phyloP scores from a whole-genome alignment of 1,140 invertebrate genomes.

The Galleria mellonella region DNA sequence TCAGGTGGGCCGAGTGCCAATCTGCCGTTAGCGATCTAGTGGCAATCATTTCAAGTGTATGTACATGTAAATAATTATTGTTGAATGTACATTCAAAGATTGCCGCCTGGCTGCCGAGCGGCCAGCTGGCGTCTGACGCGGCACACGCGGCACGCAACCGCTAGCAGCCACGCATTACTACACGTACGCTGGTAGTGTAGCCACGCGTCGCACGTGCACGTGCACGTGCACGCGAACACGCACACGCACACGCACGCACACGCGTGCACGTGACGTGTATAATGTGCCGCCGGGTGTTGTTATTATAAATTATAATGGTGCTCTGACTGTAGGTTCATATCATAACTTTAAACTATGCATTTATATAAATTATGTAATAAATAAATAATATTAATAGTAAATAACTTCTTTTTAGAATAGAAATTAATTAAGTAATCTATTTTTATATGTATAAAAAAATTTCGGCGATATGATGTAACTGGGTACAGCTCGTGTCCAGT shows the following conservation, averaged over 20 bases:
- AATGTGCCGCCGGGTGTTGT: conserved; percentile 2
- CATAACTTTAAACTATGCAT: conserved; percentile 56
- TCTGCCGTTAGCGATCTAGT: too few species aligned
- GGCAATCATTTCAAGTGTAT: not conserved
- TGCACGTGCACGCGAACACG: not conserved
- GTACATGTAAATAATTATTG: too few species aligned
- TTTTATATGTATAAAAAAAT: conserved; percentile 48
- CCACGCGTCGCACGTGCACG: not conserved
- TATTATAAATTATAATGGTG: conserved; percentile 47
- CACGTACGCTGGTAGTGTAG: too few species aligned
- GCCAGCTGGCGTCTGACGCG: too few species aligned
- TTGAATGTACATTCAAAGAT: too few species aligned
- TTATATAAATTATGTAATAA: conserved; percentile 19
- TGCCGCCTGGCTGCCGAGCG: too few species aligned
- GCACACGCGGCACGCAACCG: too few species aligned
- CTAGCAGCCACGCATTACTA: too few species aligned
- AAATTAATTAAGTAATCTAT: conserved; percentile 49
- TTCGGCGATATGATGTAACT: conserved; percentile 1
- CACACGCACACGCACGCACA: not conserved
- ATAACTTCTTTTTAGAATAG: conserved; percentile 50
- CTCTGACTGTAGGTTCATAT: conserved; percentile 65
- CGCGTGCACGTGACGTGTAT: not conserved
- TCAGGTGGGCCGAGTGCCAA: too few species aligned
- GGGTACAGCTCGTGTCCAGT: not conserved
- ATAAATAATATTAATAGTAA: conserved; percentile 1